Base-by-base conservation (phyloP, 2,797 vertebrate genomes). In the Euphonia xanthogaster region DNA sequence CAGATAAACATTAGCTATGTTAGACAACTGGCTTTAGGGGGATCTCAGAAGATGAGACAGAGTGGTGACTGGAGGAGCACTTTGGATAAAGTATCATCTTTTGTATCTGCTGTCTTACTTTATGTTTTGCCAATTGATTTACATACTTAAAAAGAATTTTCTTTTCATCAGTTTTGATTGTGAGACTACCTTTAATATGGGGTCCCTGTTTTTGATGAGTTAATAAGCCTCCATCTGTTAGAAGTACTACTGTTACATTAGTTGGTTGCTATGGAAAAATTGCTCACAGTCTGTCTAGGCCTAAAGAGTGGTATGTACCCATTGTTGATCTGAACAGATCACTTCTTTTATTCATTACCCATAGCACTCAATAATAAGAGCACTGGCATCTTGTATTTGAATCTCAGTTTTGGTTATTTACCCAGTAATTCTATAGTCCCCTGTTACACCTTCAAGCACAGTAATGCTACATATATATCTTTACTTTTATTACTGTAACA, bases 251-350 rank as follows among this genome's bases (percentile, higher is more conserved):
- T 45, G 48, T 48, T 79, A 27, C 15, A 7, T 91, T 79, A 79
- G 40, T 66, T 94, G 48, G 87, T 95, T 95, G 48, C 91, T 70
- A 78, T 90, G 77, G 83, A 78, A 95, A 92, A 96, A 61, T 22
- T 75, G 25, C 72, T 60, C 90, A 30, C 62, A 79, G 22, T 45
- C 35, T 93, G 33, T 30, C 33, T 37, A 42, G 60, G 10, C 37
- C 80, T 86, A 22, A 39, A 37, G n/a, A 44, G 7, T 48, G 12
- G 5, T 24, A 6, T 13, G 8, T 73, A 35, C 19, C 28, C 2
- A 1, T 51, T 87, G 28, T 33, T 92, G 28, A 60, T 62, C 33
- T 67, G 67, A 71, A 63, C 19, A 76, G 33, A 73, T 85, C 37
- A 18, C 17, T 87, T 54, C 31, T 91, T 93, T 76, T 68, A 51